Percentiles rank a stretch among this genome's conserved stretches.
These are phyloP conservation scores for Hippocampus kuda DNA, from an alignment of 2,797 vertebrate species.

Conservation along the genomic window DNA sequence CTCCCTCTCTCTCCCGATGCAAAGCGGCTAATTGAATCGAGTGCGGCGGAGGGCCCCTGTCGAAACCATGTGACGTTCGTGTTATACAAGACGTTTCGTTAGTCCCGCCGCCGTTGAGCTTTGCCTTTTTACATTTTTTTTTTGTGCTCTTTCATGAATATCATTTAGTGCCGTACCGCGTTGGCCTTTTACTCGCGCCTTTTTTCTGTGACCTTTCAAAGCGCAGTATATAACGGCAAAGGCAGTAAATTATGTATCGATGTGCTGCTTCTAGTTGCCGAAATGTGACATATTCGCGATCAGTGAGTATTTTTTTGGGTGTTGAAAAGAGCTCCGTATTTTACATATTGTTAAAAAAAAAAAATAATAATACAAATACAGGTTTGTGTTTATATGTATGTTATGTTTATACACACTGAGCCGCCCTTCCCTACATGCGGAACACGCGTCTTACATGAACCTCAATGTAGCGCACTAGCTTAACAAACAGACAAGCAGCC, in stretches of 20 bases:
- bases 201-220: background rate
- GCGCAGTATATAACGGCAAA: background rate
- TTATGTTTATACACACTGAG: no score
- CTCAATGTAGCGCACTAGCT: background rate
- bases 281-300: background rate
- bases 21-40: conserved; percentile 42
- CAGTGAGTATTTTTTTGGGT: background rate
- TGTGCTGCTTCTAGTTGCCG: background rate
- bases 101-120: background rate
- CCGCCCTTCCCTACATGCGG: no score
- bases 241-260: background rate
- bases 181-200: background rate
- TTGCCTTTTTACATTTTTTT: background rate
- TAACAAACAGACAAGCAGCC: no score
- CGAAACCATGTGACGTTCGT: conserved; percentile 47
- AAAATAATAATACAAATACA: no score
- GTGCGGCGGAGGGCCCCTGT: conserved; percentile 2
- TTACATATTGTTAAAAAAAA: no score
- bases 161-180: background rate
- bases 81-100: conserved; percentile 6
- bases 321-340: background rate
- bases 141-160: background rate
- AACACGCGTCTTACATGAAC: background rate
- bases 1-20: conserved; percentile 1
- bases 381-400: no score